Evolutionary conservation across 1,140 invertebrate genomes (phyloP).

Genomic region (Diabrotica virgifera): DNA sequence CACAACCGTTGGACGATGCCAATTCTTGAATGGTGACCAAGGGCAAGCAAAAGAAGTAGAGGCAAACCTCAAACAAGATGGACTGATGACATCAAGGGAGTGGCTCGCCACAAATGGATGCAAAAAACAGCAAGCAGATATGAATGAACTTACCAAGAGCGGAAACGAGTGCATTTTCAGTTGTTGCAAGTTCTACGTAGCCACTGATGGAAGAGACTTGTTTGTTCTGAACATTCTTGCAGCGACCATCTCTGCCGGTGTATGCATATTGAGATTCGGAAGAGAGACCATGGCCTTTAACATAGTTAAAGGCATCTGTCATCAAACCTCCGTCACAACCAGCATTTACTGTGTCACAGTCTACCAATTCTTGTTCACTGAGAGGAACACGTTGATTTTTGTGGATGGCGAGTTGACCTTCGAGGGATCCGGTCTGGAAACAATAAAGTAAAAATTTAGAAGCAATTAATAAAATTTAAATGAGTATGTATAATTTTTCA

Average conservation of each 20-base stretch:
- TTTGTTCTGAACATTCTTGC: constrained; percentile 6
- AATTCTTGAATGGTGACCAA: too few relatives aligned
- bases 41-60: too few relatives aligned
- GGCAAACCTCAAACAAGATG: too few relatives aligned
- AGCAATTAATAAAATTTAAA: too few relatives aligned
- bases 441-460: too few relatives aligned
- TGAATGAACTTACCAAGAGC: constrained; percentile 57
- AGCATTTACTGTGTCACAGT: constrained; percentile 55
- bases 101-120: too few relatives aligned
- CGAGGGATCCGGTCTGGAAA: constrained; percentile 59
- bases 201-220: constrained; percentile 35
- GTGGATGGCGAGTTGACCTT: constrained; percentile 66
- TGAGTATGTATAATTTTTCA: too few relatives aligned
- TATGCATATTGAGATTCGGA: constrained; percentile 63
- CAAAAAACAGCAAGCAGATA: too few relatives aligned
- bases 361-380: constrained; percentile 68
- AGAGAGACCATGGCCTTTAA: constrained; percentile 66
- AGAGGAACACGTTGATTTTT: constrained; percentile 58
- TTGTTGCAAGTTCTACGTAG: constrained; percentile 56
- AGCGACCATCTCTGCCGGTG: constrained; percentile 45
- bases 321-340: constrained; percentile 57
- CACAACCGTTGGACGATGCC: too few relatives aligned
- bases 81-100: too few relatives aligned
- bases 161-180: constrained; percentile 65
- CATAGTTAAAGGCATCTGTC: constrained; percentile 60